Conservation (phyloP, 2,113 vertebrate genomes). For the Cranoglanis bouderius region DNA sequence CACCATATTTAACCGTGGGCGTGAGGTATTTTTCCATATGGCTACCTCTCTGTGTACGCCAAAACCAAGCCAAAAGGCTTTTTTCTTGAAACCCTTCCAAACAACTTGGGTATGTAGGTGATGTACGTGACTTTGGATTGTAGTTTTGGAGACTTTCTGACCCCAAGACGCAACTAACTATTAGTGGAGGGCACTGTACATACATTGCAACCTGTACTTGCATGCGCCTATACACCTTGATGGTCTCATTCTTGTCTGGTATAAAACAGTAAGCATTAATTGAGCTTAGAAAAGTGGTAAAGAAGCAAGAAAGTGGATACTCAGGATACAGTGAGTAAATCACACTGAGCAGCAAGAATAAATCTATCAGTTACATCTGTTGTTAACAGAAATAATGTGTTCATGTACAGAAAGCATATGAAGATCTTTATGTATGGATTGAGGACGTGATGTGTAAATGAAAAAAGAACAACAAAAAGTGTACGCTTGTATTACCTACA, state of each 20-base stretch:
- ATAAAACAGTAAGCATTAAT: not conserved
- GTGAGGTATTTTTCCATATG: too few species aligned
- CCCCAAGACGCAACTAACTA: too few species aligned
- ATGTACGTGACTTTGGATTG: too few species aligned
- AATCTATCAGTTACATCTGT: conserved; percentile 67
- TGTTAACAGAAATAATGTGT: conserved; percentile 40
- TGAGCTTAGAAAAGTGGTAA: conserved; percentile 45
- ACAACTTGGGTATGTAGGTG: too few species aligned
- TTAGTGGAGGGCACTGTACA: not conserved
- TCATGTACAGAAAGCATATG: not conserved
- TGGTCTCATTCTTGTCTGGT: not conserved
- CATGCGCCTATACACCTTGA: not conserved
- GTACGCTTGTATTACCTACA: not conserved
- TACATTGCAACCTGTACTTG: not conserved
- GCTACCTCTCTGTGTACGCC: too few species aligned
- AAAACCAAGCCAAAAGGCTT: too few species aligned
- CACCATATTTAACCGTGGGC: too few species aligned
- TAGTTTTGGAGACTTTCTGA: too few species aligned
- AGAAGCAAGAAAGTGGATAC: conserved; percentile 52
- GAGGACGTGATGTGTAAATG: not conserved
- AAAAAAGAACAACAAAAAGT: conserved; percentile 47
- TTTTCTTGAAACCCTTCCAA: too few species aligned
- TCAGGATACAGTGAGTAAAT: conserved; percentile 66
- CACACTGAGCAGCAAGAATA: conserved; percentile 68
- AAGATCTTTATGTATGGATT: not conserved